Base-by-base conservation (phyloP, 2,888 invertebrate genomes). In the Dysmachus trigonus region DNA sequence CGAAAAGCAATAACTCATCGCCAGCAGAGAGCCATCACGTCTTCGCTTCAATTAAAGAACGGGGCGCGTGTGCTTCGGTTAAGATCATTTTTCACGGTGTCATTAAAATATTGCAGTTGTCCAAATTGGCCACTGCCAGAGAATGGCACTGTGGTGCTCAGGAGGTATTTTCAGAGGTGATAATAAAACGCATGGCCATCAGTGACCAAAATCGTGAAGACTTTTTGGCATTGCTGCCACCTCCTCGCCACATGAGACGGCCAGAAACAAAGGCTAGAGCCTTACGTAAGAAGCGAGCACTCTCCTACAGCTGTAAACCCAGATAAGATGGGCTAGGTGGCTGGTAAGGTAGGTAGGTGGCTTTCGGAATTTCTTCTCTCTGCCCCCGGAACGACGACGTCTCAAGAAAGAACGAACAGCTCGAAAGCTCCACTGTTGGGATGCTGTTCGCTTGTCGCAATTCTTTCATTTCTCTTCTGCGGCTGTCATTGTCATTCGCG, bases 221-320 rank as follows among this genome's bases (percentile, higher is more conserved):
- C 22, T 62, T 62, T 74, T 76, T 76, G 76, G 35, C 76, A 76
- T 76, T 76, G 76, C 62, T 62, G 62, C 76, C 76, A 76, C 76
- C 76, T 76, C 76, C 62, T 62, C 62, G 62, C 62, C 0, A 62
- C 27, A 62, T 62, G 62, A 62, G 62, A 27, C 62, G 27, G 10
- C 62, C 62, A 62, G 62, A 62, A 62, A 62, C 62, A 62, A 62
- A 62, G 62, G 76, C 38, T 13, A 8, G 22, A 1, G 62, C 22
- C 62, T 62, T 62, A 62, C 62, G 27, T 62, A 62, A 62, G 62
- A 62, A 62, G 62, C 22, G 62, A 62, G 62, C 74, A n/a, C n/a
- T 76, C 76, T 76, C 76, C 76, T 35, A 76, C 33, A 13, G 33
- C n/a, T 22, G 35, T 35, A 62, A 62, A 62, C 62, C 62, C 62